Conservation (phyloP, 2,113 vertebrate genomes). For the Sinocyclocheilus maitianheensis region DNA sequence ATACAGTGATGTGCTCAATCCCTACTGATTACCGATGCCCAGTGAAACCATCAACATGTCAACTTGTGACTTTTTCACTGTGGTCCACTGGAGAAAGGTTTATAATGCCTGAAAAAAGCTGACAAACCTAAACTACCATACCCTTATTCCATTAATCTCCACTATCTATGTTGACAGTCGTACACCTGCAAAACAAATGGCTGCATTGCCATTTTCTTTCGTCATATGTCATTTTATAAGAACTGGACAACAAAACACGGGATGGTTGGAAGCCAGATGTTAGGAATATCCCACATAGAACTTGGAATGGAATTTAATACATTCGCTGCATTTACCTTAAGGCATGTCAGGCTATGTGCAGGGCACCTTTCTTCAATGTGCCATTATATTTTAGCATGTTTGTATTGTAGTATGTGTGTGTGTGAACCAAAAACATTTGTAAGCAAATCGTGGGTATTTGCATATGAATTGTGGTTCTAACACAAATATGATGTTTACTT, state of each 20-base stretch:
- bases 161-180: not conserved
- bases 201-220: not conserved
- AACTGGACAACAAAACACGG: not conserved
- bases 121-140: not conserved
- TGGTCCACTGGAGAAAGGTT: not conserved
- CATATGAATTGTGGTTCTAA: not conserved
- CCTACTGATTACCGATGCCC: constrained; percentile 16
- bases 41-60: not conserved
- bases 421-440: not conserved
- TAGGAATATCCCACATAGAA: not conserved
- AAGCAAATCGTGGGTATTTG: not conserved
- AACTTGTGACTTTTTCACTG: not conserved
- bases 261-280: not conserved
- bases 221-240: not conserved
- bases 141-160: not conserved
- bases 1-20: constrained; percentile 28
- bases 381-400: no score
- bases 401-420: no score
- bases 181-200: not conserved
- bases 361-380: not conserved
- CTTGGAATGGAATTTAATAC: not conserved
- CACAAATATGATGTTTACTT: not conserved
- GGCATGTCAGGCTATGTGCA: not conserved
- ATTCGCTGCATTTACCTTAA: not conserved
- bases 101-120: not conserved